Evolutionary conservation across 2,113 vertebrate species (phyloP).

Genomic region (Ammodramus savannarum): DNA sequence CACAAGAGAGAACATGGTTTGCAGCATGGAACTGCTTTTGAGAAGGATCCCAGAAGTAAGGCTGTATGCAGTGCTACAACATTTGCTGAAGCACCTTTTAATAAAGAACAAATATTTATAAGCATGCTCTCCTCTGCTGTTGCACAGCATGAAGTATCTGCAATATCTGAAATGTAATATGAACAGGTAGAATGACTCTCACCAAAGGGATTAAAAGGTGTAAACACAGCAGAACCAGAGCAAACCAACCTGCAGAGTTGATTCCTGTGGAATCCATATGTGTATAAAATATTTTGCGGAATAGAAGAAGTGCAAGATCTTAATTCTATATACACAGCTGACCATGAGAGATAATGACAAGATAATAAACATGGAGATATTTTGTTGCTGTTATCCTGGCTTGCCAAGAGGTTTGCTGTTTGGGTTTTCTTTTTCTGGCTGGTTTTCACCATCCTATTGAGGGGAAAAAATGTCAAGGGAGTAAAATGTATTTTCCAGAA

Average conservation of each 20-base stretch:
- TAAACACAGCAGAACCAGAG: background rate
- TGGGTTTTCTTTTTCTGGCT: background rate
- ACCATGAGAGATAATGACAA: background rate
- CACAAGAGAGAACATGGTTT: background rate
- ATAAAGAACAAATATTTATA: constrained; percentile 12
- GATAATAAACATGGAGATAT: background rate
- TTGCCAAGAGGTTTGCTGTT: background rate
- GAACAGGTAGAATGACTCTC: background rate
- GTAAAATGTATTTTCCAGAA: background rate
- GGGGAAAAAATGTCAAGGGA: background rate
- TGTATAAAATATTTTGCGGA: background rate
- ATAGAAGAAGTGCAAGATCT: background rate
- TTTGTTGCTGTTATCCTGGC: background rate
- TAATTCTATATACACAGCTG: background rate
- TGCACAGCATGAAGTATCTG: background rate
- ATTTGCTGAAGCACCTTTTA: background rate
- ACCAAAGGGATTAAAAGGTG: background rate
- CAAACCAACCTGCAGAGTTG: background rate
- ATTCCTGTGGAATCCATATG: background rate
- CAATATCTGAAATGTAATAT: background rate
- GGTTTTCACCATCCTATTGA: background rate
- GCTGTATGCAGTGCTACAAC: background rate
- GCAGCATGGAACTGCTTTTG: background rate
- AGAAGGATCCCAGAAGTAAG: background rate
- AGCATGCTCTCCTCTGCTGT: background rate